These are phyloP conservation scores for Actinostola sp. DNA, from an alignment of 92 coral and sea anemone species.

Conservation along the genomic window DNA sequence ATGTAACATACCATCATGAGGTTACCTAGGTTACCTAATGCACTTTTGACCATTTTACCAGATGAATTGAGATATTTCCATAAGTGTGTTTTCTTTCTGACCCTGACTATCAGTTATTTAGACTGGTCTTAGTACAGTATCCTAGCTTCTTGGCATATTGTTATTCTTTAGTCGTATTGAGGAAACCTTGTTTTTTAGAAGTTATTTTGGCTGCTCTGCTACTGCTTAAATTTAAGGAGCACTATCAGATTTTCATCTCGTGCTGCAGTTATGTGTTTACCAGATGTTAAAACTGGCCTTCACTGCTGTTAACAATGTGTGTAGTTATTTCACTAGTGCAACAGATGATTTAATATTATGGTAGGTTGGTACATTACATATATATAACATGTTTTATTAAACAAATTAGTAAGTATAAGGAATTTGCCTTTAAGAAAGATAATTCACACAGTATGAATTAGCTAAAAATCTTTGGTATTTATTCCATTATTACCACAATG, in stretches of 20 bases:
- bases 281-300: slow-evolving; percentile 22
- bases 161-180: background rate
- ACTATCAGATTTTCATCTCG: slow-evolving; percentile 28
- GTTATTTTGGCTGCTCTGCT: slow-evolving; percentile 5
- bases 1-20: background rate
- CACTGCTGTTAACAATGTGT: background rate
- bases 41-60: slow-evolving; percentile 45
- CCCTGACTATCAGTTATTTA: background rate
- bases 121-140: background rate
- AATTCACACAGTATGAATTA: too few relatives aligned
- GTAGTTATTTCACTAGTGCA: background rate
- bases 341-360: too few relatives aligned
- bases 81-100: slow-evolving; percentile 1
- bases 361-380: slow-evolving; percentile 18
- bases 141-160: background rate
- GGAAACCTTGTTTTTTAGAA: slow-evolving; percentile 3
- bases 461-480: too few relatives aligned
- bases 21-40: slow-evolving; percentile 46
- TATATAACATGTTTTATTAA: background rate
- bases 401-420: too few relatives aligned
- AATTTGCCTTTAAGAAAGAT: too few relatives aligned
- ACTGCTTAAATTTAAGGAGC: slow-evolving; percentile 11
- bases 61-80: slow-evolving; percentile 17
- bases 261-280: slow-evolving; percentile 37
- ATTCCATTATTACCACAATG: too few relatives aligned